Evolutionary conservation across 2,797 vertebrate species (phyloP).

Genomic region (Sebastes paucispinis): DNA sequence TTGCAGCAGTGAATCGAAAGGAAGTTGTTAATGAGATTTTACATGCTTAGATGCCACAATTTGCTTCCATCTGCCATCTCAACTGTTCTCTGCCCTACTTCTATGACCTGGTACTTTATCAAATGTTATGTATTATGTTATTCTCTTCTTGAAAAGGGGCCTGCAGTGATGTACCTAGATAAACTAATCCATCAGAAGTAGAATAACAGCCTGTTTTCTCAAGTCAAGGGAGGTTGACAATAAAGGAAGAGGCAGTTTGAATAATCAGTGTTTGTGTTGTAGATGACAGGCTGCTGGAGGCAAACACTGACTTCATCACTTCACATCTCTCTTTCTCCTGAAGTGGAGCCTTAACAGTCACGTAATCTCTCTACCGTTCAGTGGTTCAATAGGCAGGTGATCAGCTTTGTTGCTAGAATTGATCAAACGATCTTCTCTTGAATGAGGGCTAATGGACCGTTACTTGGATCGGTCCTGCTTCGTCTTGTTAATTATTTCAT

Average conservation of each 20-base stretch:
- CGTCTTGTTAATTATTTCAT: slow-evolving; percentile 51
- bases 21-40: slow-evolving; percentile 9
- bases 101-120: background rate
- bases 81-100: background rate
- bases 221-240: slow-evolving; percentile 24
- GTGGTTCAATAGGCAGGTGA: background rate
- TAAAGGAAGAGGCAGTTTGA: slow-evolving; percentile 42
- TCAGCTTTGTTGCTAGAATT: slow-evolving; percentile 14
- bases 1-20: slow-evolving; percentile 13
- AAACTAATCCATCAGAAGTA: background rate
- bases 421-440: slow-evolving; percentile 14
- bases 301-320: slow-evolving; percentile 26
- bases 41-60: background rate
- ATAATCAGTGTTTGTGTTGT: slow-evolving; percentile 36
- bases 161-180: background rate
- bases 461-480: slow-evolving; percentile 38
- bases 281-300: slow-evolving; percentile 39
- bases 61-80: background rate
- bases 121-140: background rate
- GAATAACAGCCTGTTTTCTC: slow-evolving; percentile 19
- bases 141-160: slow-evolving; percentile 2
- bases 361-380: background rate
- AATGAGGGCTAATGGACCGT: background rate
- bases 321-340: background rate
- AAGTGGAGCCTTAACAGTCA: background rate